Evolutionary conservation across 2,888 invertebrate species (phyloP), one percentile per base, ranked within the genome.

Genomic region (Lottia scabra): DNA sequence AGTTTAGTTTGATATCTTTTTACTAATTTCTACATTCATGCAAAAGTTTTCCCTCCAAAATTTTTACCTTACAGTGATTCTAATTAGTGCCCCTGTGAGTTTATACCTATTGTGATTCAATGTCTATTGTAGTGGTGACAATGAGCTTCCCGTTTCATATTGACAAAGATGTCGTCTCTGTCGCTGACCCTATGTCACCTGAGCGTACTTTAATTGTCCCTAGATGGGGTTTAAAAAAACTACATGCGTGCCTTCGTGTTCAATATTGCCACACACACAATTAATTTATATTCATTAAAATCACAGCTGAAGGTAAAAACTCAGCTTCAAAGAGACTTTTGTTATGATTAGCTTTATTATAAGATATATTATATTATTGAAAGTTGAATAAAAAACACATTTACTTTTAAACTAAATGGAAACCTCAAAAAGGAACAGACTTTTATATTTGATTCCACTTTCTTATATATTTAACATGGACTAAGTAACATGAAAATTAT

Each of bases 51-150:
- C 30, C 30, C 30, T 30, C 30, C 30, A 30, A 30, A 30, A 30
- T 30, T 56, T 56, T 15, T 56, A 19, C n/a, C 56, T 19, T 56
- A 19, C 56, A 2, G 19, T 56, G 56, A 19, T 56, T 56, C 56
- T 56, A 56, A 19, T 56, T 19, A 56, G 56, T 56, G 19, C 56
- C 56, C 56, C 56, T 19, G 56, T 56, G 56, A 56, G 56, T 56
- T 56, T 56, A 56, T 12, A 56, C 19, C 56, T 56, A 56, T 56
- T 56, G 56, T 56, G 56, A 56, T 56, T 56, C 56, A 56, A 56
- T 56, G n/a, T 56, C 19, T 19, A 56, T 56, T 56, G 56, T 56
- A 56, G n/a, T 19, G 19, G 19, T 19, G n/a, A 56, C 56, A 56
- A 56, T 56, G 56, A 56, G 56, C 56, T 56, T 30, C 56, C 56